Evolutionary conservation across 64 coral and sea anemone species (phyloP).

Genomic region (Actinia equina): DNA sequence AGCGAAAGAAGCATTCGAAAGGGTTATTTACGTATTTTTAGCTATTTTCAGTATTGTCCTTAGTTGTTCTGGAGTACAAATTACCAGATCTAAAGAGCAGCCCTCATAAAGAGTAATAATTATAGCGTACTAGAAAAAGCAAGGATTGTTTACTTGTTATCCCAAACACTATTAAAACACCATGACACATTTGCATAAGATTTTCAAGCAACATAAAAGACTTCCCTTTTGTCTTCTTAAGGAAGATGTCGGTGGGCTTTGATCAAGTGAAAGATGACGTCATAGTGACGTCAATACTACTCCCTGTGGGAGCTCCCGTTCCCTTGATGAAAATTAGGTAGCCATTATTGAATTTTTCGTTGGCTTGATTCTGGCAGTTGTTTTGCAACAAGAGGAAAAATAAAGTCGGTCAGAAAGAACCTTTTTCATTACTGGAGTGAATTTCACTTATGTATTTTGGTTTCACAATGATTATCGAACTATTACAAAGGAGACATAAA

Average conservation of each 20-base stretch:
- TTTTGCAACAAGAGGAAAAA: not conserved
- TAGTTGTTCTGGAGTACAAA: not conserved
- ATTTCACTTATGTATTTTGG: not conserved
- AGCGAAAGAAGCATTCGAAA: not conserved
- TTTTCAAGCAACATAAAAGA: slow-evolving; percentile 31
- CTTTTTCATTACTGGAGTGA: not conserved
- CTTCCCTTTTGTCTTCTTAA: not conserved
- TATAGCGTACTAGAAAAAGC: not conserved
- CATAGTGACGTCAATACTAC: slow-evolving; percentile 10
- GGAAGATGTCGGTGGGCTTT: not conserved
- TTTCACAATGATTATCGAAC: not conserved
- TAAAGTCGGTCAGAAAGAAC: not conserved
- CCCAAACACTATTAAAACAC: slow-evolving; percentile 22
- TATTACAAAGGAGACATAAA: not conserved
- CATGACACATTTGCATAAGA: slow-evolving; percentile 13
- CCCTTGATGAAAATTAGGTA: not conserved
- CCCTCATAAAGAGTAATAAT: not conserved
- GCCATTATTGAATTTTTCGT: slow-evolving; percentile 15
- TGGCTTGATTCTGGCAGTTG: not conserved
- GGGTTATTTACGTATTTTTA: not conserved
- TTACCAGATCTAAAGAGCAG: not conserved
- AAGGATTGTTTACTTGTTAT: not conserved
- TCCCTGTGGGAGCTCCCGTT: slow-evolving; percentile 10
- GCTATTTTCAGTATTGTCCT: not conserved
- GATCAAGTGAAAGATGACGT: not conserved